Base-by-base conservation (phyloP, 2,797 vertebrate species). In the Margarornis squamiger region DNA sequence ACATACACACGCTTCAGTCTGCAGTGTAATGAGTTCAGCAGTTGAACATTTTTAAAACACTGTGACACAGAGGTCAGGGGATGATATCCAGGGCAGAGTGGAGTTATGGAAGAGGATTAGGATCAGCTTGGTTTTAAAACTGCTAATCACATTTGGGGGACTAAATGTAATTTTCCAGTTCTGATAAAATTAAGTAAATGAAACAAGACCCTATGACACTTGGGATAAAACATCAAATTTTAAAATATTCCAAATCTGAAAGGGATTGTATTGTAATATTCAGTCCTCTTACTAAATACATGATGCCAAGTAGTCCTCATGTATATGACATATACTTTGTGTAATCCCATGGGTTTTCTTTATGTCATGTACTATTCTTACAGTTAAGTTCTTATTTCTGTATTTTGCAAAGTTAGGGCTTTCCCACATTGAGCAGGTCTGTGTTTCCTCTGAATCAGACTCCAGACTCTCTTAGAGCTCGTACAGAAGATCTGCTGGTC, bases 91-190 rank as follows among this genome's bases (percentile, higher is more conserved):
- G 91, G 80, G 30, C 55, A 61, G 10, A 45, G 45, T 12, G 75
- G 72, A 85, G 46, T 71, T 93, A 92, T 61, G 21, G 57, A 91
- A 74, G 36, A 77, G 30, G 52, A 88, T 91, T 90, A 92, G 41
- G 24, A 63, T 80, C 41, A 78, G 32, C 54, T 58, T 24, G 62
- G 8, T 74, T 93, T 94, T 84, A 77, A 86, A 88, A 75, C 17
- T 48, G 39, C 17, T 74, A 36, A 74, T 93, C 38, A 51, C 18
- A 58, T 80, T 39, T 86, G 20, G 4, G 30, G 19, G 3, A 36
- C 22, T 72, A 76, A 80, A 43, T 70, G 18, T 62, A 81, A 76
- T 91, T 88, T 81, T 59, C 51, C 62, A 76, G 10, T 7, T 58
- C 36, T 26, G 15, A 70, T 13, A 82, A 43, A 62, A 72, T 38